Conservation (phyloP, 1,140 invertebrate species). For the Lucilia sericata region DNA sequence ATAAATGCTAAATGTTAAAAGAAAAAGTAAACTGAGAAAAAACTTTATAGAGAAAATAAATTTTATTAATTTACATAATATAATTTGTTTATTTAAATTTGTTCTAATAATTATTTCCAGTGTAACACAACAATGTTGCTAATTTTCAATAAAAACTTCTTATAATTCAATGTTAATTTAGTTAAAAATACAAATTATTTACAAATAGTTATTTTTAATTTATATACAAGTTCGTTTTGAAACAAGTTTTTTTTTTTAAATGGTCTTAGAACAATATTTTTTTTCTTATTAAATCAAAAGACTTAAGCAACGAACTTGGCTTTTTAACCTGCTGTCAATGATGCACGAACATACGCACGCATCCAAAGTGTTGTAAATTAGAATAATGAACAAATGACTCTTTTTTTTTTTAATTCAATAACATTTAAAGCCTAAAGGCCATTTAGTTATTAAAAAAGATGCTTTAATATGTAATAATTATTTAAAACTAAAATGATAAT, state of each 20-base stretch:
- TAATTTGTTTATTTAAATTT: too few species aligned
- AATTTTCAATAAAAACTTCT: background rate
- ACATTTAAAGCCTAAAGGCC: background rate
- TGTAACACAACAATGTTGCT: background rate
- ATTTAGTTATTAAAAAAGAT: background rate
- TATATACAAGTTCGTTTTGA: background rate
- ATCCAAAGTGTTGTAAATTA: background rate
- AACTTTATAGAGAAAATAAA: too few species aligned
- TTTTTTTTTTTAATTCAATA: background rate
- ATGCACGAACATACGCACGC: background rate
- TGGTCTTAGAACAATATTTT: background rate
- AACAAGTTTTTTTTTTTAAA: conserved; percentile 3
- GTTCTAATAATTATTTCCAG: too few species aligned
- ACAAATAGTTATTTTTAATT: background rate
- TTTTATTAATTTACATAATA: too few species aligned
- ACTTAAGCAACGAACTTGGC: conserved; percentile 39
- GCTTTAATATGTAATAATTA: too few species aligned
- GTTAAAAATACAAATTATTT: background rate
- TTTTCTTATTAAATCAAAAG: conserved; percentile 4
- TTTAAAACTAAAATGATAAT: too few species aligned
- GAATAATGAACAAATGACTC: background rate
- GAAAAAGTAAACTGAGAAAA: too few species aligned
- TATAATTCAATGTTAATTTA: background rate
- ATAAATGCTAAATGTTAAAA: background rate
- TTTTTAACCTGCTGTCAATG: background rate